Evolutionary conservation across 2,888 invertebrate species (phyloP).

Genomic region (Apamea sordens): DNA sequence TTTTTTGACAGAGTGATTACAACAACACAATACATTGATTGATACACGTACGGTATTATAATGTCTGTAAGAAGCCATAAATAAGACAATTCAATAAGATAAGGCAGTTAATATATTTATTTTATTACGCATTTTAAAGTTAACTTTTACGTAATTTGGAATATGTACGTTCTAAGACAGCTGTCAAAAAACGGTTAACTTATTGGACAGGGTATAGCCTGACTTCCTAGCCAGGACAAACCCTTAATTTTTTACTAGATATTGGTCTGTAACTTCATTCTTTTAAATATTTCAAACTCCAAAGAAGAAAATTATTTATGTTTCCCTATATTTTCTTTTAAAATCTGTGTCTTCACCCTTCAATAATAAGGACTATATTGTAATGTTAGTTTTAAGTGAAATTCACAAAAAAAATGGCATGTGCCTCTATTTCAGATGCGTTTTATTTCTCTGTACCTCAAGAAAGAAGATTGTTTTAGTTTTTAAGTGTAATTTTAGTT

Average conservation of each 20-base stretch:
- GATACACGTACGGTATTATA: too few species aligned
- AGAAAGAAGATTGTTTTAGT: slow-evolving; percentile 86
- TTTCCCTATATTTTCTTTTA: not conserved
- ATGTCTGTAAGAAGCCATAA: too few species aligned
- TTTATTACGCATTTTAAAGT: too few species aligned
- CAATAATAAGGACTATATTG: slow-evolving; percentile 19
- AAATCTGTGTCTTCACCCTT: not conserved
- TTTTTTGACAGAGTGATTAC: too few species aligned
- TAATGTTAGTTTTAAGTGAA: slow-evolving; percentile 59
- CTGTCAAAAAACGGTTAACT: too few species aligned
- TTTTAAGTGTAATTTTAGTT: slow-evolving; percentile 61
- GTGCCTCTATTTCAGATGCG: slow-evolving; percentile 63
- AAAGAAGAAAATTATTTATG: slow-evolving; percentile 12
- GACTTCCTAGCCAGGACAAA: too few species aligned
- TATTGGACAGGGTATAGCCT: too few species aligned
- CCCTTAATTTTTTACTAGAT: not conserved
- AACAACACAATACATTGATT: too few species aligned
- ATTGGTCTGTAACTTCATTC: not conserved
- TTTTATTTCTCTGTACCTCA: slow-evolving; percentile 87
- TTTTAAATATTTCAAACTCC: not conserved
- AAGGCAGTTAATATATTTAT: too few species aligned
- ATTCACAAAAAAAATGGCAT: slow-evolving; percentile 61
- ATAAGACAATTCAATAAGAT: too few species aligned
- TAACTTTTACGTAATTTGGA: too few species aligned
- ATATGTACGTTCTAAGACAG: too few species aligned